Percentiles rank a stretch among this genome's conserved stretches.
Conservation (phyloP, 2,888 invertebrate genomes). For the Nudaria mundana region DNA sequence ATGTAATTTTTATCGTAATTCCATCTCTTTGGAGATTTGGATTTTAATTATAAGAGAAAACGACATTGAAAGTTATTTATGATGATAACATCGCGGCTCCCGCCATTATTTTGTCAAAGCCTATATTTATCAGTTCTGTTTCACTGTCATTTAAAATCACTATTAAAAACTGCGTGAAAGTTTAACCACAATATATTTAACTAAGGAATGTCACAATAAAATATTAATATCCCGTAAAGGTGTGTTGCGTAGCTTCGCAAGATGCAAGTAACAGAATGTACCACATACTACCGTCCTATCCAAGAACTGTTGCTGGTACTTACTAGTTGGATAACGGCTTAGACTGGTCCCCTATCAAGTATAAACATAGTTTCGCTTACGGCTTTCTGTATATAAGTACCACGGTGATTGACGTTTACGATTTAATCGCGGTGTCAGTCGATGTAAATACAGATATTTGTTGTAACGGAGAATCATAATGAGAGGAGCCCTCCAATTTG, state of each 20-base stretch:
- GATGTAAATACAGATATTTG: slow-evolving; percentile 6
- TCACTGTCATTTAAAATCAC: neutral
- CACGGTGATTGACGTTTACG: slow-evolving; percentile 12
- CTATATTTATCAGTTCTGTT: neutral
- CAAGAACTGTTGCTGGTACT: slow-evolving; percentile 46
- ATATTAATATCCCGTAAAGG: slow-evolving; percentile 31
- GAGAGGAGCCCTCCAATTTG: no score
- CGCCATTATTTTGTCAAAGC: slow-evolving; percentile 3
- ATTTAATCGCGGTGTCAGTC: slow-evolving; percentile 4
- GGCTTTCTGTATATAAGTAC: slow-evolving; percentile 17
- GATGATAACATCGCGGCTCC: slow-evolving; percentile 1
- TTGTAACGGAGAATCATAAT: slow-evolving; percentile 5
- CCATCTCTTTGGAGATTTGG: slow-evolving; percentile 14
- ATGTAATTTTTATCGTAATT: slow-evolving; percentile 15
- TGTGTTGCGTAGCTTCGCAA: slow-evolving; percentile 29
- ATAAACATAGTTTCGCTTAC: slow-evolving; percentile 20
- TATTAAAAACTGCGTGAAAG: slow-evolving; percentile 1
- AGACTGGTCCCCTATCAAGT: slow-evolving; percentile 22
- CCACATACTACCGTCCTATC: slow-evolving; percentile 39
- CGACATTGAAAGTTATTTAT: slow-evolving; percentile 6
- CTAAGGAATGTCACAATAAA: slow-evolving; percentile 19
- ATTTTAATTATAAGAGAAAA: slow-evolving; percentile 1
- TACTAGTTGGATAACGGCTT: slow-evolving; percentile 50
- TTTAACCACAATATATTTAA: no score
- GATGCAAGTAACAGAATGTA: slow-evolving; percentile 46